Conservation (phyloP, 1,140 invertebrate species). For the Caenorhabditis elegans region DNA sequence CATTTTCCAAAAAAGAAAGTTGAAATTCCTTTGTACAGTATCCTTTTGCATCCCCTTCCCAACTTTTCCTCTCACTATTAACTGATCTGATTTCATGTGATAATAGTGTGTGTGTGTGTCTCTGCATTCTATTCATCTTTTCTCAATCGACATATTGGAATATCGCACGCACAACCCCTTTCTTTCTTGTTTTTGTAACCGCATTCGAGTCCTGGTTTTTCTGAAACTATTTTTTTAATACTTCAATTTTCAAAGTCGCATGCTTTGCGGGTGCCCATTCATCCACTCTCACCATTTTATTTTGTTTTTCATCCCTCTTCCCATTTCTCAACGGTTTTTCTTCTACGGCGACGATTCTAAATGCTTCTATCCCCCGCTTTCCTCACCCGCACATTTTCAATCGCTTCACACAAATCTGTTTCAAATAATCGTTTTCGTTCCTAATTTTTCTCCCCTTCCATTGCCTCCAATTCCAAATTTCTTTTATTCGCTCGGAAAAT, state of each 20-base stretch:
- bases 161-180: background rate
- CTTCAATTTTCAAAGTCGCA: slow-evolving; percentile 1
- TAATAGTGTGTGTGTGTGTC: background rate
- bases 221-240: background rate
- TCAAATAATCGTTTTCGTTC: background rate
- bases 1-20: background rate
- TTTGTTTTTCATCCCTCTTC: background rate
- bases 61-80: background rate
- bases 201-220: background rate
- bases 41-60: background rate
- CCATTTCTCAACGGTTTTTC: slow-evolving; percentile 4
- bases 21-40: background rate
- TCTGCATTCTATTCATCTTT: background rate
- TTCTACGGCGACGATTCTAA: background rate
- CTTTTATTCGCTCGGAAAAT: background rate
- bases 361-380: background rate
- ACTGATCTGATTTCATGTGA: slow-evolving; percentile 14
- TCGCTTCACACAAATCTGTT: slow-evolving; percentile 23
- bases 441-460: background rate
- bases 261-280: background rate
- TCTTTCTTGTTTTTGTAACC: background rate
- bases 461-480: slow-evolving; percentile 1
- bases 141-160: background rate
- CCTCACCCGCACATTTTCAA: background rate
- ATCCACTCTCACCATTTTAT: slow-evolving; percentile 10